phyloP scores from a whole-genome alignment of 2,113 vertebrate genomes.

The Hystrix cristata region DNA sequence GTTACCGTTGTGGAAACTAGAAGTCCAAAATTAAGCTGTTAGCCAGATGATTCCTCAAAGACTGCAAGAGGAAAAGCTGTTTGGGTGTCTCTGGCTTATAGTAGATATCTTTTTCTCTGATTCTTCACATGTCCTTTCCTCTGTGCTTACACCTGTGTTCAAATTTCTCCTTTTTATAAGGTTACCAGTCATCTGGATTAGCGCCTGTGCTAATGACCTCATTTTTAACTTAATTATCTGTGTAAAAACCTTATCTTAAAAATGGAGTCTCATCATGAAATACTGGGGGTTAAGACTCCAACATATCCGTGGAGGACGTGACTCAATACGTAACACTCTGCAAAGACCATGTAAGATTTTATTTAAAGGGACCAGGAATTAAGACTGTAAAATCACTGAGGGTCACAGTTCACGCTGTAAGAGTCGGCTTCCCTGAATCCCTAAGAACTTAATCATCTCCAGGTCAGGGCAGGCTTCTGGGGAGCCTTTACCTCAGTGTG shows the following conservation, averaged over 20 bases:
- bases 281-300: neutral
- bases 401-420: neutral
- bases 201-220: neutral
- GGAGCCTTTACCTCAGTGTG: neutral
- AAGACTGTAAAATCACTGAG: neutral
- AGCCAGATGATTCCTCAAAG: neutral
- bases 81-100: neutral
- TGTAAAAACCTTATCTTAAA: neutral
- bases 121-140: neutral
- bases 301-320: neutral
- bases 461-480: neutral
- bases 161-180: neutral
- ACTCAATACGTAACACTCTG: neutral
- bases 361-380: neutral
- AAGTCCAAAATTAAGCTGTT: neutral
- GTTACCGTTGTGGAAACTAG: neutral
- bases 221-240: neutral
- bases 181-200: neutral
- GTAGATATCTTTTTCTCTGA: neutral
- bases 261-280: neutral
- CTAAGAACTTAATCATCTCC: neutral
- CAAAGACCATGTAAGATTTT: neutral
- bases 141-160: neutral
- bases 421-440: neutral
- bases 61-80: neutral